Evolutionary conservation across 2,797 vertebrate genomes (phyloP).

Genomic region (Psittacula echo): DNA sequence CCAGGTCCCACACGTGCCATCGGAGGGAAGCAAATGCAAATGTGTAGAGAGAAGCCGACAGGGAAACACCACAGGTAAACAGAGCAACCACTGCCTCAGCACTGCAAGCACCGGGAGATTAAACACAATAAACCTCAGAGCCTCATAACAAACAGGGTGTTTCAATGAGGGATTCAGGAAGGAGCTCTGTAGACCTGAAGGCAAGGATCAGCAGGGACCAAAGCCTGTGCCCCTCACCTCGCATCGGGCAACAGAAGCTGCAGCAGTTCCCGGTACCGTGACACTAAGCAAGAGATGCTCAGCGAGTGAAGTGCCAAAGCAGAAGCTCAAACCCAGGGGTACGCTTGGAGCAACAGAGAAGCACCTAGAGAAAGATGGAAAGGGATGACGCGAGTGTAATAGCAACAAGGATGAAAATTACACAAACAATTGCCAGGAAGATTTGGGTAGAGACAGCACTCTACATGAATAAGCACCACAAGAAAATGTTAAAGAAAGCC

Average conservation of each 20-base stretch:
- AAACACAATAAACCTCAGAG: not conserved
- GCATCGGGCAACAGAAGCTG: not conserved
- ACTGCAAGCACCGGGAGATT: not conserved
- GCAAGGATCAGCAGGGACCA: fast-evolving
- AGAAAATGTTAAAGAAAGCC: not conserved
- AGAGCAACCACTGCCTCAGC: not conserved
- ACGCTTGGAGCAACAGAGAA: not conserved
- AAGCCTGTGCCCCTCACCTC: not conserved
- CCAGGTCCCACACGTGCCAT: fast-evolving
- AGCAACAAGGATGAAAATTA: not conserved
- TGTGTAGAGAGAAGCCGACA: fast-evolving
- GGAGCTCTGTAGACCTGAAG: not conserved
- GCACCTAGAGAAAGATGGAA: not conserved
- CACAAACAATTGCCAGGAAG: not conserved
- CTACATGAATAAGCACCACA: not conserved
- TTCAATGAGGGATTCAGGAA: not conserved
- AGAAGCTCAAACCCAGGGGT: not conserved
- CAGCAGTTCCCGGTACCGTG: fast-evolving
- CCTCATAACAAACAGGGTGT: not conserved
- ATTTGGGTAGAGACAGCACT: not conserved
- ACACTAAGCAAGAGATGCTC: not conserved
- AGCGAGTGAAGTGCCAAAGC: not conserved
- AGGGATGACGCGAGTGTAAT: fast-evolving
- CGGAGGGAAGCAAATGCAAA: fast-evolving
- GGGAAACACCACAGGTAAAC: not conserved